Evolutionary conservation across 2,888 invertebrate species (phyloP).

Genomic region (Sylvicola cinctus): DNA sequence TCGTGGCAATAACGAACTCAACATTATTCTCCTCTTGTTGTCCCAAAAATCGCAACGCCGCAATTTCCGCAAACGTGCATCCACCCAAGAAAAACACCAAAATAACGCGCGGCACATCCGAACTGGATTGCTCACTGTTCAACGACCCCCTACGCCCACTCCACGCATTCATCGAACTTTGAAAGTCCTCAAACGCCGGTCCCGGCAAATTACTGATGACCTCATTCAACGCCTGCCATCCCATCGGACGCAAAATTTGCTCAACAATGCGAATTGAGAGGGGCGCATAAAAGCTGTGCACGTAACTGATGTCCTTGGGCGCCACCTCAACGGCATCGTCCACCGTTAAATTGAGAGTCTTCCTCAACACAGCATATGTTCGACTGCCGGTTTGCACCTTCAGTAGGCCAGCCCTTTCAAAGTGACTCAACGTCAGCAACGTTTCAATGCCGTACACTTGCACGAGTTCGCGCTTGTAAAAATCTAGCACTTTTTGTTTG

Average conservation of each 20-base stretch:
- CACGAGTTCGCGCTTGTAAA: constrained; percentile 50
- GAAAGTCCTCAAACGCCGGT: constrained; percentile 45
- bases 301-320: constrained; percentile 75
- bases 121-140: constrained; percentile 33
- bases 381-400: constrained; percentile 49
- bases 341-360: constrained; percentile 65
- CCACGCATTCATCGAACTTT: constrained; percentile 31
- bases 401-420: constrained; percentile 73
- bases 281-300: constrained; percentile 87
- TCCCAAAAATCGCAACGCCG: constrained; percentile 49
- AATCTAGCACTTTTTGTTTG: constrained; percentile 61
- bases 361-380: constrained; percentile 55
- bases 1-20: constrained; percentile 78
- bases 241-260: constrained; percentile 51
- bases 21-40: constrained; percentile 64
- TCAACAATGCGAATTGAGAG: constrained; percentile 72
- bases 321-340: constrained; percentile 71
- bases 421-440: constrained; percentile 58
- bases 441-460: constrained; percentile 78
- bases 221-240: constrained; percentile 63
- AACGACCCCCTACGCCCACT: constrained; percentile 34
- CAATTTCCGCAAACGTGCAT: constrained; percentile 86
- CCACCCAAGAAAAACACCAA: constrained; percentile 94
- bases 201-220: constrained; percentile 68
- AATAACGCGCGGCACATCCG: constrained; percentile 34